Evolutionary conservation across 2,113 vertebrate genomes (phyloP), one percentile per base, ranked within the genome.

Genomic region (Vidua chalybeata): DNA sequence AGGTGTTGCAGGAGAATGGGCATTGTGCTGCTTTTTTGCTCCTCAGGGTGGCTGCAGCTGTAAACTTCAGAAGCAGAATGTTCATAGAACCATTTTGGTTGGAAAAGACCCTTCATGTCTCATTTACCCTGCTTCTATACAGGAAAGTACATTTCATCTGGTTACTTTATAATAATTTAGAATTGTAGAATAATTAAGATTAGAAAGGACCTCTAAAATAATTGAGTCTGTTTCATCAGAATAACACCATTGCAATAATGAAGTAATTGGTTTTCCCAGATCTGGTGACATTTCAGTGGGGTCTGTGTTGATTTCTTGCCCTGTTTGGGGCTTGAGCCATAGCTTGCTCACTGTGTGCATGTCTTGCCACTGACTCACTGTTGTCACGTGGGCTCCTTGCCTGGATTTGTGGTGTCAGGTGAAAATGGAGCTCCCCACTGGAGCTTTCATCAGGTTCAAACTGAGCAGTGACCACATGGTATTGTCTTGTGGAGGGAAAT

Each of bases 321-420:
- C 4, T 43, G 1, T 62, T 86, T 39, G 58, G 43, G 15, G 16
- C 12, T 80, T 39, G 27, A 20, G 62, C 55, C 8, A 2, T 64
- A n/a, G 13, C 21, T 79, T 49, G 17, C 19, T 67, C 12, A 9
- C 35, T 72, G 41, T 0, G 0, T 46, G 46, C 3, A 0, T 39
- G 14, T 33, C 43, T 91, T 51, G 20, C 30, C 15, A 21, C 64
- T 64, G 66, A n/a, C 31, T 75, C 26, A 28, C 45, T 61, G 11
- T 20, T 87, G 19, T 64, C 28, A 26, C 2, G 1, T 33, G 13
- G 2, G 9, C 17, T 83, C 18, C 49, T 86, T 64, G 52, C 28
- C 26, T 90, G 83, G 54, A 27, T 90, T 84, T 64, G 68, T 48
- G 64, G 27, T 22, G 6, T 78, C 72, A 43, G 48, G 21, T 4